Percentiles rank a stretch among this genome's conserved stretches.
phyloP scores from a whole-genome alignment of 2,113 vertebrate genomes.

The Passer montanus region DNA sequence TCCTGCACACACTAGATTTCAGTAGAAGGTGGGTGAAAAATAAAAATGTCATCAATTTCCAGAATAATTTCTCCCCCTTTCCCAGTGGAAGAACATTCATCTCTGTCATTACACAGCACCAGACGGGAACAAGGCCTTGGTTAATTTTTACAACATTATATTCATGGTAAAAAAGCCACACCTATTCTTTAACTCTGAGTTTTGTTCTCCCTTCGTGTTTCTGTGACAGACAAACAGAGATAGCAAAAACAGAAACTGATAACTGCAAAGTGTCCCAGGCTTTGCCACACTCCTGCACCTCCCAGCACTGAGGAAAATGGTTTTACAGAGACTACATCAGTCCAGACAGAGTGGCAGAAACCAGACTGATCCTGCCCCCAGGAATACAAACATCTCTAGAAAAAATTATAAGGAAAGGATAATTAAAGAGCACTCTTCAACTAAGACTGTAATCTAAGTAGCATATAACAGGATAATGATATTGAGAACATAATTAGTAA shows the following conservation, averaged over 20 bases:
- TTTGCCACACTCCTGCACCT: neutral
- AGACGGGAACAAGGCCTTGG: neutral
- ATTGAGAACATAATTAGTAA: neutral
- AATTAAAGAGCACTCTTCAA: slow-evolving; percentile 15
- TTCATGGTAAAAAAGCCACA: neutral
- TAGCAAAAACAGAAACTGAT: neutral
- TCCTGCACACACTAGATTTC: neutral
- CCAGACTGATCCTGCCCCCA: neutral
- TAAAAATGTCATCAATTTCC: neutral
- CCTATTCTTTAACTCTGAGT: neutral
- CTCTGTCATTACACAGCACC: neutral
- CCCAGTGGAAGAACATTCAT: neutral
- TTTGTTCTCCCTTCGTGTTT: neutral
- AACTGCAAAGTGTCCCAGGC: neutral
- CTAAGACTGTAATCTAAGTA: neutral
- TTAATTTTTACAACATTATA: slow-evolving; percentile 13
- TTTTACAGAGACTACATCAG: neutral
- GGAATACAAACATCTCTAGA: neutral
- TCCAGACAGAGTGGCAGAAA: neutral
- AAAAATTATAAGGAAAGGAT: neutral
- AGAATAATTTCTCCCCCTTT: neutral
- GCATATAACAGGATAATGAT: neutral
- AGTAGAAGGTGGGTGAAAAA: neutral
- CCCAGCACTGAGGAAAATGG: neutral
- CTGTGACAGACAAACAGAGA: neutral